A percentile compares a stretch with the other conserved stretches of the same genome.
These are phyloP conservation scores for Julus scanicus DNA, from an alignment of 2,888 invertebrate genomes.

Conservation along the genomic window DNA sequence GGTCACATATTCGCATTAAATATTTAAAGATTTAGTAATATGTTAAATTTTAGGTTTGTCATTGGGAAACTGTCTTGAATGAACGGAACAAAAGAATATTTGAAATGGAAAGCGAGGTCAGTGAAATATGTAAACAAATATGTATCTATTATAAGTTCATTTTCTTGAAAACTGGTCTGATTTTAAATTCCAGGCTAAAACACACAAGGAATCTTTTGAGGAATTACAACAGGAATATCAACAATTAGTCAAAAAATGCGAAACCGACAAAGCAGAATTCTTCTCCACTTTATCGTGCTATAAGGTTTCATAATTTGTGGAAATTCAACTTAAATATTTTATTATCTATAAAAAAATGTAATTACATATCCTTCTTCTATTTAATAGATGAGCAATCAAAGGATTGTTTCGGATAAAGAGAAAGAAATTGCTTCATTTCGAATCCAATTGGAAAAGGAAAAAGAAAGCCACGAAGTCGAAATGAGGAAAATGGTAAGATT, in stretches of 20 bases:
- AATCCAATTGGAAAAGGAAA: not conserved
- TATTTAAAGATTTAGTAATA: not conserved
- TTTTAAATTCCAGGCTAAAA: not conserved
- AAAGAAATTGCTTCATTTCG: slow-evolving; percentile 15
- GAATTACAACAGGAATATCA: not conserved
- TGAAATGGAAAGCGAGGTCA: not conserved
- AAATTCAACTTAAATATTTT: not conserved
- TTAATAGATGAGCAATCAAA: not conserved
- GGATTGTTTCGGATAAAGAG: slow-evolving; percentile 15
- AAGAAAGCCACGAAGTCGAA: not conserved
- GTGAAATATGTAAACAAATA: not conserved
- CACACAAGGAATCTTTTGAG: not conserved
- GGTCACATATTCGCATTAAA: not conserved
- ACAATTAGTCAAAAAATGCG: not conserved
- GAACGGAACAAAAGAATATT: slow-evolving; percentile 4
- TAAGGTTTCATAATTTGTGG: not conserved
- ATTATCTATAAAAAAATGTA: not conserved
- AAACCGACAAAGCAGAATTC: not conserved
- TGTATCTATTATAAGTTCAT: not conserved
- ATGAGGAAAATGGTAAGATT: not conserved
- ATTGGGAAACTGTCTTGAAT: not conserved
- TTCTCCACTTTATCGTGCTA: slow-evolving; percentile 12
- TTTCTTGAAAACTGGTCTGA: not conserved
- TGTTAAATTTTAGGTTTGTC: not conserved
- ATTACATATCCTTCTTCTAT: not conserved